phyloP scores from a whole-genome alignment of 2,797 vertebrate species.

The Artibeus lituratus region DNA sequence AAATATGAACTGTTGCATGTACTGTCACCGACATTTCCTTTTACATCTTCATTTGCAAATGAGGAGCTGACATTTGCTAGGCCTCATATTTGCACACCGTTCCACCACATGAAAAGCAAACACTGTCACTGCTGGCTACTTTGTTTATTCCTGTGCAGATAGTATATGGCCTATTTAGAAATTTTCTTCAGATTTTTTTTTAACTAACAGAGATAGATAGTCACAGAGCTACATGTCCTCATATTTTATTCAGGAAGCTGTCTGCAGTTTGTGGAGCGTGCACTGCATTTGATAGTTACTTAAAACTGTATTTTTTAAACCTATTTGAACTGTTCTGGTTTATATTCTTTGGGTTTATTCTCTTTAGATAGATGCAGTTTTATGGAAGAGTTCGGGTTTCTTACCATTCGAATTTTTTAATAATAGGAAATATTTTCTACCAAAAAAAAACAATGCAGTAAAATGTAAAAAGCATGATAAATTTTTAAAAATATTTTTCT shows the following conservation, averaged over 20 bases:
- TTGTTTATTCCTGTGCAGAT: constrained; percentile 82
- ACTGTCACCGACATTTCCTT: constrained; percentile 89
- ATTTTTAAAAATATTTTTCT: constrained; percentile 27
- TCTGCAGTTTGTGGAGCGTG: constrained; percentile 80
- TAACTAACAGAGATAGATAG: constrained; percentile 68
- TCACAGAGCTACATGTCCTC: constrained; percentile 76
- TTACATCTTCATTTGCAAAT: constrained; percentile 96
- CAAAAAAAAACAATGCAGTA: constrained; percentile 45
- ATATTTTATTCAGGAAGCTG: constrained; percentile 84
- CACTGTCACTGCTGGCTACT: constrained; percentile 81
- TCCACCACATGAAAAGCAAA: constrained; percentile 80
- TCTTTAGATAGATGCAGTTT: constrained; percentile 44
- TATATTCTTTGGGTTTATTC: constrained; percentile 59
- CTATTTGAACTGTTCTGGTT: constrained; percentile 65
- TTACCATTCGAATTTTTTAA: constrained; percentile 22
- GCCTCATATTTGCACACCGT: constrained; percentile 83
- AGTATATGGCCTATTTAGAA: constrained; percentile 79
- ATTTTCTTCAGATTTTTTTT: constrained; percentile 74
- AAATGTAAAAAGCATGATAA: constrained; percentile 23
- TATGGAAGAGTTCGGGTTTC: constrained; percentile 48
- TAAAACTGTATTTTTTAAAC: constrained; percentile 77
- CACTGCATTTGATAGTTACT: constrained; percentile 74
- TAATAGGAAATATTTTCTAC: constrained; percentile 26
- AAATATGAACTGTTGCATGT: constrained; percentile 89
- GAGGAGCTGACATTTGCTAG: constrained; percentile 85